Evolutionary conservation across 2,888 invertebrate genomes (phyloP).

Genomic region (Theretra japonica): DNA sequence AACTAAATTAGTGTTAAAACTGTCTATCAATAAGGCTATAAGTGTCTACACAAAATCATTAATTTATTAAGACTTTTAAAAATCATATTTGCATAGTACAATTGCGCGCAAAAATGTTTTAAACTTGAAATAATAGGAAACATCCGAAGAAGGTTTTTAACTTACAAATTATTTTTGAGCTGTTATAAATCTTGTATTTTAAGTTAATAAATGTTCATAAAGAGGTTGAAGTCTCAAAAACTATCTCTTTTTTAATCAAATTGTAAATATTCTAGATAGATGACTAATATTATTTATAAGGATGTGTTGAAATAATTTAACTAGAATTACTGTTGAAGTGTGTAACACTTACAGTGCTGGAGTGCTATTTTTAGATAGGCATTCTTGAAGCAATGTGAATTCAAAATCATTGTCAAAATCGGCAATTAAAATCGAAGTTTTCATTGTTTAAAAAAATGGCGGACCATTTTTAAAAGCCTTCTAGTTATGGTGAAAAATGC

Average conservation of each 20-base stretch:
- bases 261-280: constrained; percentile 6
- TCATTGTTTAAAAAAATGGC: too few species aligned
- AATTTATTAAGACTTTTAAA: not conserved
- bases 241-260: constrained; percentile 1
- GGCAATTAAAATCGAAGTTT: not conserved
- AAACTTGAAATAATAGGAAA: not conserved
- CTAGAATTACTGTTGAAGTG: not conserved
- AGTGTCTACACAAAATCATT: not conserved
- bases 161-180: not conserved
- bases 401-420: not conserved
- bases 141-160: not conserved
- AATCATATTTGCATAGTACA: not conserved
- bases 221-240: not conserved
- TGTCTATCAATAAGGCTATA: too few species aligned
- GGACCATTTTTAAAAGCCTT: too few species aligned
- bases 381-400: not conserved
- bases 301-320: not conserved
- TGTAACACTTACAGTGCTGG: not conserved
- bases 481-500: too few species aligned
- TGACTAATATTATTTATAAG: not conserved
- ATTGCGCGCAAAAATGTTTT: not conserved
- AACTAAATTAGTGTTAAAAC: too few species aligned
- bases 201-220: not conserved
- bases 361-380: constrained; percentile 16
- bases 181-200: constrained; percentile 3